A percentile compares a stretch with the other conserved stretches of the same genome.
phyloP scores from a whole-genome alignment of 2,113 vertebrate species.

The Hippotragus niger region DNA sequence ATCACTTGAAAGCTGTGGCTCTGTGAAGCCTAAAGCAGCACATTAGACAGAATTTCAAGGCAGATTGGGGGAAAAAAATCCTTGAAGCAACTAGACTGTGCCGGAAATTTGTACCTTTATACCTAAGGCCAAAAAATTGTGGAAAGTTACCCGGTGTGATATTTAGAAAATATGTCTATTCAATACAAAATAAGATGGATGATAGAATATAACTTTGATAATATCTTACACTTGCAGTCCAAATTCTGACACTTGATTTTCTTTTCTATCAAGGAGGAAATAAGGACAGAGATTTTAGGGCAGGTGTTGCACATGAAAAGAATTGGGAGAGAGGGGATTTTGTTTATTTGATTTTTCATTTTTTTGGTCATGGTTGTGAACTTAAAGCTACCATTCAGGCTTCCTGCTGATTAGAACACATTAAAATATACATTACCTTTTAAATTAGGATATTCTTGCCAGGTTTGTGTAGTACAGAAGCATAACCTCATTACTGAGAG shows the following conservation, averaged over 20 bases:
- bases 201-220: not conserved
- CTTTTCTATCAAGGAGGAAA: not conserved
- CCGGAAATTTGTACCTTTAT: constrained; percentile 8
- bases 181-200: not conserved
- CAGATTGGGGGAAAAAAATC: not conserved
- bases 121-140: not conserved
- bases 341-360: not conserved
- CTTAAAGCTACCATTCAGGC: not conserved
- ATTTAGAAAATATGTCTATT: constrained; percentile 35
- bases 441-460: not conserved
- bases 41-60: constrained; percentile 42
- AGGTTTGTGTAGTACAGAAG: not conserved
- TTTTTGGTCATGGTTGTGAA: not conserved
- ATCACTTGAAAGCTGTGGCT: constrained; percentile 35
- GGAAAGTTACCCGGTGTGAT: not conserved
- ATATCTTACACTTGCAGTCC: not conserved
- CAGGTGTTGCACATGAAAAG: constrained; percentile 4
- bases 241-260: constrained; percentile 24
- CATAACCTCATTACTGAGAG: not conserved
- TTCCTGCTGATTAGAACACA: not conserved
- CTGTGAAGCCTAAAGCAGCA: not conserved
- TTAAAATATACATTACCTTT: not conserved
- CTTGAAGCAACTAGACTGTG: not conserved
- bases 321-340: not conserved
- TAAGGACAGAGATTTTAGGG: not conserved